These are phyloP conservation scores for Catocala sponsa DNA, from an alignment of 2,888 invertebrate genomes.

Conservation along the genomic window DNA sequence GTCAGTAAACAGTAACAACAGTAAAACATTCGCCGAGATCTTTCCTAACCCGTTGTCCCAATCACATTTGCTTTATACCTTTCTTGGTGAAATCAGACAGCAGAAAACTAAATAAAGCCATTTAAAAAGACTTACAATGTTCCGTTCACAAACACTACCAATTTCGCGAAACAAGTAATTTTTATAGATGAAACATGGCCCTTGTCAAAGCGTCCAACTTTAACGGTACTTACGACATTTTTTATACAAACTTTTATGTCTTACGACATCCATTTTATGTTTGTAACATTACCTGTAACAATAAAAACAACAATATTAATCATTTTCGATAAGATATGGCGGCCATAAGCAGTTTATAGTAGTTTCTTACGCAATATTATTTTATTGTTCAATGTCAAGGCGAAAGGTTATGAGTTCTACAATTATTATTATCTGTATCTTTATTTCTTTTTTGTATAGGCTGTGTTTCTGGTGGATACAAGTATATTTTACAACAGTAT, in stretches of 20 bases:
- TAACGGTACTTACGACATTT: constrained; percentile 2
- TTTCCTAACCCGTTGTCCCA: too few relatives aligned
- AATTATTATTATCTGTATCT: neutral
- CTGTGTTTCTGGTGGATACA: too few relatives aligned
- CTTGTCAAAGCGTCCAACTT: neutral
- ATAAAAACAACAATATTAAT: constrained; percentile 50
- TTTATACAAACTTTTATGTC: constrained; percentile 7
- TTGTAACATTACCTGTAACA: constrained; percentile 53
- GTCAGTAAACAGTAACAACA: too few relatives aligned
- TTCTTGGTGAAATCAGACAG: too few relatives aligned
- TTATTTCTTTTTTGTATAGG: neutral
- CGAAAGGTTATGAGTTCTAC: constrained; percentile 8
- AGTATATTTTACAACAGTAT: too few relatives aligned
- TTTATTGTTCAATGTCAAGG: constrained; percentile 14
- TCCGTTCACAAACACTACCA: too few relatives aligned
- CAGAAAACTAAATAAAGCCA: too few relatives aligned
- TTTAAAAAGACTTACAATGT: too few relatives aligned
- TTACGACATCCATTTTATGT: constrained; percentile 24
- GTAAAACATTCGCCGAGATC: too few relatives aligned
- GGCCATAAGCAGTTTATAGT: constrained; percentile 17
- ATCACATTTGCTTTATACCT: too few relatives aligned
- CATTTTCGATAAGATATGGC: constrained; percentile 37
- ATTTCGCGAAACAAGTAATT: too few relatives aligned
- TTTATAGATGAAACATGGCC: too few relatives aligned
- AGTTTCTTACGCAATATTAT: constrained; percentile 16